These are phyloP conservation scores for Linyphia triangularis DNA, from an alignment of 2,888 invertebrate species.

Conservation along the genomic window DNA sequence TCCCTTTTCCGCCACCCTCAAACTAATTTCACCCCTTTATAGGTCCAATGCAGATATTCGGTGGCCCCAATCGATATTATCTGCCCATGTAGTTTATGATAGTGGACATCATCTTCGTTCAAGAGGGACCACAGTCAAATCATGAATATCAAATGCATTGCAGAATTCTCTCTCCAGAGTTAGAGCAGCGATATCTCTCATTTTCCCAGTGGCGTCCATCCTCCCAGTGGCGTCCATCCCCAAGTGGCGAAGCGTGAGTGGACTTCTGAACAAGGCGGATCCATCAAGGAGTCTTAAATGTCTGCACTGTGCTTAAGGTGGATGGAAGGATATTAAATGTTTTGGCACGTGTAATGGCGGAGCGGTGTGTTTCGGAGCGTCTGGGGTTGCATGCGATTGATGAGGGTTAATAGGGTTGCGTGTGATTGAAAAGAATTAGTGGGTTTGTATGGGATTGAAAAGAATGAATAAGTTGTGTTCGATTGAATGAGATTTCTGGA, in stretches of 20 bases:
- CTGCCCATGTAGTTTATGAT: conserved; percentile 45
- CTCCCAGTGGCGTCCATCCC: background rate
- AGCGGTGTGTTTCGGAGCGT: background rate
- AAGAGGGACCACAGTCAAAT: conserved; percentile 1
- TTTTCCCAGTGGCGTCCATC: conserved; percentile 5
- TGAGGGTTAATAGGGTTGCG: background rate
- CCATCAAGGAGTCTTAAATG: conserved; percentile 30
- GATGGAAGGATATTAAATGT: conserved; percentile 12
- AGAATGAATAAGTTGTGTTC: too few species aligned
- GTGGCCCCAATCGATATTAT: conserved; percentile 36
- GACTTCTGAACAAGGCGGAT: background rate
- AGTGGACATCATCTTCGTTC: conserved; percentile 39
- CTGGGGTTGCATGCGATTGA: background rate
- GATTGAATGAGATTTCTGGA: too few species aligned
- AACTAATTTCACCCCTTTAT: conserved; percentile 40
- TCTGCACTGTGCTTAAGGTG: background rate
- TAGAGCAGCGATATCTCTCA: background rate
- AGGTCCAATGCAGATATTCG: conserved; percentile 28
- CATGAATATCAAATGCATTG: conserved; percentile 52
- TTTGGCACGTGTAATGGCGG: conserved; percentile 5
- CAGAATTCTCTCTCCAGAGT: background rate
- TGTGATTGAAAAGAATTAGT: too few species aligned
- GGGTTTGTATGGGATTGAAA: too few species aligned
- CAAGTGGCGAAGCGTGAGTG: conserved; percentile 21
- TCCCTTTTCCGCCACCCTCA: background rate